A percentile compares a stretch with the other conserved stretches of the same genome.
phyloP scores from a whole-genome alignment of 2,888 invertebrate species.

The Luperina nickerlii region DNA sequence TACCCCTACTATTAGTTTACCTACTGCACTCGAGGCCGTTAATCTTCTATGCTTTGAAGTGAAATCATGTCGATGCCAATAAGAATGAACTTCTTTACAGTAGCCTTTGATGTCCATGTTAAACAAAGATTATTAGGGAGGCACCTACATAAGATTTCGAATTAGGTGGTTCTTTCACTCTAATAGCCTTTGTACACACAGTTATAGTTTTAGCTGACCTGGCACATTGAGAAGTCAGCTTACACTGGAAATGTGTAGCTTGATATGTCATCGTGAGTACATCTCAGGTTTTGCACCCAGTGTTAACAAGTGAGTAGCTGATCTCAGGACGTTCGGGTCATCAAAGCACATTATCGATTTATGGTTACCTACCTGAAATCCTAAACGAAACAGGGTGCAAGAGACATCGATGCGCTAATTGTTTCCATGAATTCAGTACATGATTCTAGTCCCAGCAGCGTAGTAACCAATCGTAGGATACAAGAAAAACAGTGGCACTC shows the following conservation, averaged over 20 bases:
- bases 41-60: not conserved
- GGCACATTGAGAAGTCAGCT: not conserved
- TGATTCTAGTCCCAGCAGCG: not conserved
- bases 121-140: not conserved
- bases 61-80: not conserved
- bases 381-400: not conserved
- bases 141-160: too few species aligned
- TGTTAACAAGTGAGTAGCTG: not conserved
- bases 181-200: not conserved
- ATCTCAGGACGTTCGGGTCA: not conserved
- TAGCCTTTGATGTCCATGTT: not conserved
- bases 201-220: not conserved
- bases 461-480: too few species aligned
- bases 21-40: slow-evolving; percentile 19
- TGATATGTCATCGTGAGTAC: not conserved
- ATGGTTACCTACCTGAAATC: not conserved
- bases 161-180: not conserved
- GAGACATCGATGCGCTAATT: not conserved
- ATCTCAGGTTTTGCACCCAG: not conserved
- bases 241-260: not conserved
- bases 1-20: slow-evolving; percentile 54
- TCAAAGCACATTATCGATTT: too few species aligned
- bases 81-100: not conserved
- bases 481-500: not conserved
- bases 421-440: too few species aligned